A percentile compares a stretch with the other conserved stretches of the same genome.
Conservation (phyloP, 2,797 vertebrate genomes). For the Notamacropus eugenii region DNA sequence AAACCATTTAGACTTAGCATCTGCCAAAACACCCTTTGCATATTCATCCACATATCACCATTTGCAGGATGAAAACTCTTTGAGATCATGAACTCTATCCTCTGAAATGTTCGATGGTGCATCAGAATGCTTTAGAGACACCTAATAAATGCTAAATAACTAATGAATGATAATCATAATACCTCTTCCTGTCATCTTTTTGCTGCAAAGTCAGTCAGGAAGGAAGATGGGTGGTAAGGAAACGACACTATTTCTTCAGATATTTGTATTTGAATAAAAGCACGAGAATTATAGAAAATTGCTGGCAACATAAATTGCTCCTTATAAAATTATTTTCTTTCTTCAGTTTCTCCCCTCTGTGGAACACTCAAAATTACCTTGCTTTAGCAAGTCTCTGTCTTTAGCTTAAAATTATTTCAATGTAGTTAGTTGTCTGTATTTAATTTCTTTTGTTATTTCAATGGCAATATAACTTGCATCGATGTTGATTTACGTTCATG, state of each 20-base stretch:
- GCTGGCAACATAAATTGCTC: conserved; percentile 37
- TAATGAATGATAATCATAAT: conserved; percentile 19
- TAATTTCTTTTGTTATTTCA: conserved; percentile 50
- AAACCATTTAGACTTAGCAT: conserved; percentile 9
- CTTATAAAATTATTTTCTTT: conserved; percentile 55
- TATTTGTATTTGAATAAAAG: conserved; percentile 55
- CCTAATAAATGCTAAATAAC: conserved; percentile 48
- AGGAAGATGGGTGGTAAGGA: conserved; percentile 16
- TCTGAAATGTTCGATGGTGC: not conserved
- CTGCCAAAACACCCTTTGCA: not conserved
- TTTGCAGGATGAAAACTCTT: conserved; percentile 43
- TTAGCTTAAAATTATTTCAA: conserved; percentile 54
- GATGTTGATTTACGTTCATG: conserved; percentile 6
- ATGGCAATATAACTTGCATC: not conserved
- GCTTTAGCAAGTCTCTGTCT: conserved; percentile 35
- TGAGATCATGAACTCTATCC: not conserved
- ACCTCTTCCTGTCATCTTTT: conserved; percentile 25
- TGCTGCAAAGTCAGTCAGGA: not conserved
- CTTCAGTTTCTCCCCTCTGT: conserved; percentile 32
- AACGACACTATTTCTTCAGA: conserved; percentile 51
- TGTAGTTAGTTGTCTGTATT: conserved; percentile 24
- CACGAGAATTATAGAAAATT: conserved; percentile 56
- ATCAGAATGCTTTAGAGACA: not conserved
- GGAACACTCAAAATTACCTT: conserved; percentile 48
- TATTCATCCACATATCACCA: not conserved